A percentile compares a stretch with the other conserved stretches of the same genome.
Evolutionary conservation across 2,797 vertebrate genomes (phyloP).

Genomic region (Urophycis tenuis): DNA sequence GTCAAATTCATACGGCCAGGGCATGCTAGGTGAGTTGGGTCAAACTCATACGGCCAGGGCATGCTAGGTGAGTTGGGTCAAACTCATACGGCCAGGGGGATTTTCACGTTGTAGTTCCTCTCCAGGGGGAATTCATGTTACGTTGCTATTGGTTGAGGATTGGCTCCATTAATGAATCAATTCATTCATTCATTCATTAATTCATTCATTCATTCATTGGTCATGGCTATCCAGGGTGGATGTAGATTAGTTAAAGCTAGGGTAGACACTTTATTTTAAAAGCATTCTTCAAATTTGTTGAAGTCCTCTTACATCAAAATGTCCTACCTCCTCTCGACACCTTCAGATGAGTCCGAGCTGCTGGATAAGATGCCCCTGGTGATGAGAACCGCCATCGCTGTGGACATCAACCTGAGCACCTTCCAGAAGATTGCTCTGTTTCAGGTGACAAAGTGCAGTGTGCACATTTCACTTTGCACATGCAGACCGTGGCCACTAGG

Average conservation of each 20-base stretch:
- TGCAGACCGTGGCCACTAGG: background rate
- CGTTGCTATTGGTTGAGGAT: background rate
- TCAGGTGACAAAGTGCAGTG: constrained; percentile 69
- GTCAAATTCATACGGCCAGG: constrained; percentile 69
- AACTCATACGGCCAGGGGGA: too few species aligned
- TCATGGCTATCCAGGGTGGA: background rate
- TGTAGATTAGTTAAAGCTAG: background rate
- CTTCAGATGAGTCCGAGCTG: constrained; percentile 83
- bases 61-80: constrained; percentile 79
- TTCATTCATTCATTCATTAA: background rate
- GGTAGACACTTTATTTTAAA: too few species aligned
- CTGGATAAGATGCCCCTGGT: constrained; percentile 85
- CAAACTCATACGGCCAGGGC: constrained; percentile 73
- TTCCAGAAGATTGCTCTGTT: constrained; percentile 92
- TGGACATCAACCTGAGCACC: constrained; percentile 83
- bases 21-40: constrained; percentile 82
- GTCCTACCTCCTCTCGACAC: background rate
- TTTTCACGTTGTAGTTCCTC: background rate
- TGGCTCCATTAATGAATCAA: too few species aligned
- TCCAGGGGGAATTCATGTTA: background rate
- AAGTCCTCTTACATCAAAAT: too few species aligned
- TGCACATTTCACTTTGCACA: background rate
- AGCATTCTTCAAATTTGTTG: too few species aligned
- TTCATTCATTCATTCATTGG: background rate
- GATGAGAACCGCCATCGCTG: constrained; percentile 84